A percentile compares a stretch with the other conserved stretches of the same genome.
Evolutionary conservation across 2,797 vertebrate species (phyloP).

Genomic region (Clarias fuscus): DNA sequence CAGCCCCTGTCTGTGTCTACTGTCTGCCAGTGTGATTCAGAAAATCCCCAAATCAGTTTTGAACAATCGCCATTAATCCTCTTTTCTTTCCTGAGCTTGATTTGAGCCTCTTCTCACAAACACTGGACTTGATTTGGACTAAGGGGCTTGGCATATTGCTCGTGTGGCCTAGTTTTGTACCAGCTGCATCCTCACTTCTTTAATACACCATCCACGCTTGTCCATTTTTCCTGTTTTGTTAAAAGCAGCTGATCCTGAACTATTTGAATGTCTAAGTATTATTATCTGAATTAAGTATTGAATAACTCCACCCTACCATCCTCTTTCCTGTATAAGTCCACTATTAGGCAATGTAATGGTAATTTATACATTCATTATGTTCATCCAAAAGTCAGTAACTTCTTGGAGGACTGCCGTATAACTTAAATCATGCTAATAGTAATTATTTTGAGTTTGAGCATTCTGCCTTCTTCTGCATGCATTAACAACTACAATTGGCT

Average conservation of each 20-base stretch:
- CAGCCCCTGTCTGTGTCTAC: conserved; percentile 33
- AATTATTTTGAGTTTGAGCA: neutral
- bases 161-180: conserved; percentile 29
- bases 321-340: neutral
- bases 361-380: neutral
- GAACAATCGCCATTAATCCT: conserved; percentile 73
- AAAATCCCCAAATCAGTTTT: conserved; percentile 68
- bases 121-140: conserved; percentile 38
- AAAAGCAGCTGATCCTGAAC: neutral
- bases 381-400: neutral
- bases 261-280: neutral
- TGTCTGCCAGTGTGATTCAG: conserved; percentile 64
- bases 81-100: conserved; percentile 75
- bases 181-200: neutral
- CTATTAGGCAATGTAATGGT: neutral
- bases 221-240: neutral
- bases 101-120: conserved; percentile 63
- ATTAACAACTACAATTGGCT: neutral
- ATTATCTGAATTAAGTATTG: neutral
- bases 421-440: neutral
- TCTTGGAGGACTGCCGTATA: neutral
- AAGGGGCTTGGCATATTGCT: conserved; percentile 30
- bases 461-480: neutral
- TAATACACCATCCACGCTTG: neutral
- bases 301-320: neutral